These are phyloP conservation scores for Priocnemis perturbator DNA, from an alignment of 2,888 invertebrate genomes.

Conservation along the genomic window DNA sequence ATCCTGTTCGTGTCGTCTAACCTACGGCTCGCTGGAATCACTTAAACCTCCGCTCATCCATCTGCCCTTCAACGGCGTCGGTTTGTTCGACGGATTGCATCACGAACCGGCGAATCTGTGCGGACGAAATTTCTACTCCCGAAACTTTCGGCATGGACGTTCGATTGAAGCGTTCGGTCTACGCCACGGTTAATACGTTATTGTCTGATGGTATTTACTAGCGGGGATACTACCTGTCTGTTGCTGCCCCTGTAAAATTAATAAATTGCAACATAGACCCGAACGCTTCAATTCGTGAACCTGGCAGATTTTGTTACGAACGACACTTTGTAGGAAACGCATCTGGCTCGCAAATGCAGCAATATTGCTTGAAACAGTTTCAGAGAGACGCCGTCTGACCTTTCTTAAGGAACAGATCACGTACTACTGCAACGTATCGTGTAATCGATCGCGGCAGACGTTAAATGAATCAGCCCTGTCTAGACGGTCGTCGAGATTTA, in stretches of 20 bases:
- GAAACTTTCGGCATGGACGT: background rate
- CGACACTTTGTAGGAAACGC: background rate
- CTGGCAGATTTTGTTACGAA: no score
- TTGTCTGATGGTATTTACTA: no score
- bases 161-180: no score
- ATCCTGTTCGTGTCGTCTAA: slow-evolving; percentile 63
- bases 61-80: slow-evolving; percentile 52
- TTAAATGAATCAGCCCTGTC: no score
- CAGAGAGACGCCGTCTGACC: slow-evolving; percentile 23
- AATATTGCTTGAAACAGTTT: background rate
- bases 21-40: slow-evolving; percentile 46
- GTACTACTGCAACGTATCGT: background rate
- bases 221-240: no score
- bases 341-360: background rate
- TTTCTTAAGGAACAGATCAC: slow-evolving; percentile 1
- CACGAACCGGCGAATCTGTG: slow-evolving; percentile 12
- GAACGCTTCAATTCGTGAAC: no score
- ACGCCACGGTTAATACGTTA: no score
- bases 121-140: background rate
- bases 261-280: no score
- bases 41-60: slow-evolving; percentile 49
- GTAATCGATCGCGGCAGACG: no score
- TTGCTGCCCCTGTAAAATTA: no score
- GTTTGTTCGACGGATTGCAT: slow-evolving; percentile 21
- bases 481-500: no score